A percentile compares a stretch with the other conserved stretches of the same genome.
phyloP scores from a whole-genome alignment of 2,797 vertebrate genomes.

The Dryobates pubescens region DNA sequence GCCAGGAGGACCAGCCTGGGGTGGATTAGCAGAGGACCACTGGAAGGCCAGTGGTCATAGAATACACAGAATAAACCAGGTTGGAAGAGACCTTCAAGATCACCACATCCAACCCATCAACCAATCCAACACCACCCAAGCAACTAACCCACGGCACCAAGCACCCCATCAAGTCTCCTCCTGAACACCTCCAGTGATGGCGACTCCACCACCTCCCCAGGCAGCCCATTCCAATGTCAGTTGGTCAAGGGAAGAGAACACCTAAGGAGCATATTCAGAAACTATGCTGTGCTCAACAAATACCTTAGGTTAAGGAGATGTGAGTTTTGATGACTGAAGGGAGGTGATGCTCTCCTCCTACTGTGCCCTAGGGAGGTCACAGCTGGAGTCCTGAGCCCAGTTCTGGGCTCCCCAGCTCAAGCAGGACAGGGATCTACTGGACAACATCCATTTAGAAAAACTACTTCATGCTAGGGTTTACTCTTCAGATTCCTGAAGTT shows the following conservation, averaged over 20 bases:
- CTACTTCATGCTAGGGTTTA: neutral
- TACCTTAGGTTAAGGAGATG: neutral
- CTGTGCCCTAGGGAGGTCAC: too few species aligned
- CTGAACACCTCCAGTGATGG: too few species aligned
- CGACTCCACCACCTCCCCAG: too few species aligned
- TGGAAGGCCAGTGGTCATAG: neutral
- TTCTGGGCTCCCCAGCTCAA: neutral
- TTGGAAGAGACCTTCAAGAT: too few species aligned
- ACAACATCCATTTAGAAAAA: neutral
- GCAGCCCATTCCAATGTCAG: too few species aligned
- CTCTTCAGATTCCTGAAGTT: neutral
- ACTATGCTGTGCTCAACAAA: neutral
- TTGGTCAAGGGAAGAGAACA: neutral
- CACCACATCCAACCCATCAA: too few species aligned
- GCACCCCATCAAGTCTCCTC: too few species aligned
- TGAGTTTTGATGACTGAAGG: neutral
- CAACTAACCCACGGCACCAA: too few species aligned
- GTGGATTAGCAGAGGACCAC: rapidly evolving
- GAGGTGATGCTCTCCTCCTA: too few species aligned
- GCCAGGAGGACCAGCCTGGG: neutral
- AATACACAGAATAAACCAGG: too few species aligned
- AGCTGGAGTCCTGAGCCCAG: too few species aligned
- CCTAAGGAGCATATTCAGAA: neutral
- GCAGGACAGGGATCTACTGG: neutral
- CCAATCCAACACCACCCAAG: too few species aligned